Evolutionary conservation across 2,113 vertebrate genomes (phyloP).

Genomic region (Columba livia): DNA sequence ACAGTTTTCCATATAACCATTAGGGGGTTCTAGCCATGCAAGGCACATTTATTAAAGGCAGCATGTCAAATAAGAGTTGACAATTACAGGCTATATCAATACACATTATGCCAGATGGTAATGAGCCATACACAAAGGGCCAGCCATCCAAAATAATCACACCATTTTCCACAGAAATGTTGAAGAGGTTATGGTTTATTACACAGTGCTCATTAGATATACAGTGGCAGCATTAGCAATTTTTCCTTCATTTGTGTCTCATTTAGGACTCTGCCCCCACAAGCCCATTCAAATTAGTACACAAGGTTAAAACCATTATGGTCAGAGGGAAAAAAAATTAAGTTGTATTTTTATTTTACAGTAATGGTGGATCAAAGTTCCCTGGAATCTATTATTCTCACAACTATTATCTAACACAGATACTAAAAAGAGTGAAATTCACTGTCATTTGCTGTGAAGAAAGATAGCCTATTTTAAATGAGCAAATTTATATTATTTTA

Average conservation of each 20-base stretch:
- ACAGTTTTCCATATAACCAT: conserved; percentile 78
- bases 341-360: conserved; percentile 75
- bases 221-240: conserved; percentile 81
- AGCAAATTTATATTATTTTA: conserved; percentile 64
- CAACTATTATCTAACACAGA: conserved; percentile 67
- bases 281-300: conserved; percentile 78
- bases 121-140: conserved; percentile 89
- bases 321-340: conserved; percentile 51
- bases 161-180: conserved; percentile 83
- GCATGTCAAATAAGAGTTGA: conserved; percentile 95
- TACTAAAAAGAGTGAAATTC: conserved; percentile 59
- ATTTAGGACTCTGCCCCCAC: conserved; percentile 79
- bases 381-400: conserved; percentile 71
- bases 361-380: conserved; percentile 77
- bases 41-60: conserved; percentile 95
- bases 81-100: conserved; percentile 95
- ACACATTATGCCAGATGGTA: conserved; percentile 89
- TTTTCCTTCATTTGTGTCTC: conserved; percentile 83
- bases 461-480: conserved; percentile 43
- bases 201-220: conserved; percentile 85
- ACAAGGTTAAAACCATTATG: conserved; percentile 84
- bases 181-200: conserved; percentile 89
- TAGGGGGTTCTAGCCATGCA: conserved; percentile 82
- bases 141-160: conserved; percentile 87
- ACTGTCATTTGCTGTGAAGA: conserved; percentile 43